These are phyloP conservation scores for Peromyscus attwateri DNA, from an alignment of 2,797 vertebrate species.

Conservation along the genomic window DNA sequence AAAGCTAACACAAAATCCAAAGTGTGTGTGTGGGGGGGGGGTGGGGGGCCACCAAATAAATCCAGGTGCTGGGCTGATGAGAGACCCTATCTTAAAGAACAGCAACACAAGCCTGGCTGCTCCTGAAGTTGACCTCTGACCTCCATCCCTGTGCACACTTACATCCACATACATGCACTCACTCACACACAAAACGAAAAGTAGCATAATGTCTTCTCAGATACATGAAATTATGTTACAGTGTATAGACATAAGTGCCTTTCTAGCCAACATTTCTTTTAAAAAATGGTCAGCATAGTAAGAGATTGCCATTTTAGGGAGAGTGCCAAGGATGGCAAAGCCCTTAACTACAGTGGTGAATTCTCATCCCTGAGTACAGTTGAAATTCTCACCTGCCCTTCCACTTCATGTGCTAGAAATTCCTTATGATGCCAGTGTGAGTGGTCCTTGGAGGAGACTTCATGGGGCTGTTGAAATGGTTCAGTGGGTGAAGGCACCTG, in stretches of 20 bases:
- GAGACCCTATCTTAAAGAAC: neutral
- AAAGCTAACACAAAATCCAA: constrained; percentile 27
- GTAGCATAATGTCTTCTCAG: constrained; percentile 4
- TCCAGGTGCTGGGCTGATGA: neutral
- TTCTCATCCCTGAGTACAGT: neutral
- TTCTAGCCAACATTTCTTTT: neutral
- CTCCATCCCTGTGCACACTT: neutral
- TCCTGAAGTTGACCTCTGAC: neutral
- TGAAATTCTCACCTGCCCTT: neutral
- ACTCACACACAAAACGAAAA: neutral
- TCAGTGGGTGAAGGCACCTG: neutral
- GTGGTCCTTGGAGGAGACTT: constrained; percentile 10
- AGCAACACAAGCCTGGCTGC: neutral
- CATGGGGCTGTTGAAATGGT: neutral
- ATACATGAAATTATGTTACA: neutral
- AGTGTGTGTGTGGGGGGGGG: no score
- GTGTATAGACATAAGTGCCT: neutral
- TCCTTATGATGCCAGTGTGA: neutral
- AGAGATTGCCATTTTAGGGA: constrained; percentile 11
- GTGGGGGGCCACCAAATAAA: no score
- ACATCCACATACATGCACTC: no score
- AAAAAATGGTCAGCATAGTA: neutral
- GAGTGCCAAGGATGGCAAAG: neutral
- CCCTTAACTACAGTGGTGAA: neutral
- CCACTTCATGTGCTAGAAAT: neutral